Conservation (phyloP, 2,797 vertebrate species). For the Apogon talboti region DNA sequence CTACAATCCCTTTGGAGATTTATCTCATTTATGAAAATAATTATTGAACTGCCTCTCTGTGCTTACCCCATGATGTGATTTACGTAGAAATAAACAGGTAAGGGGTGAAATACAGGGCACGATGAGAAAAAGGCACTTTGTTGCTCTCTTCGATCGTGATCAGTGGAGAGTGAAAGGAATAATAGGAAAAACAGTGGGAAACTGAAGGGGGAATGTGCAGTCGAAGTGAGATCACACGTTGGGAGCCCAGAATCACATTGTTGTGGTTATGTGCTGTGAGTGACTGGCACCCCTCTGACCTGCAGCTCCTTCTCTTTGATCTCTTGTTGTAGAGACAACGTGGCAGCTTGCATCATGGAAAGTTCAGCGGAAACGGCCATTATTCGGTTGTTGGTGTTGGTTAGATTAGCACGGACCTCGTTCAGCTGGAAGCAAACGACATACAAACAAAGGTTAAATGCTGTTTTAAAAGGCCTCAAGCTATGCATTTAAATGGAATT, state of each 20-base stretch:
- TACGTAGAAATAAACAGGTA: conserved; percentile 24
- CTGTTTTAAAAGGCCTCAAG: neutral
- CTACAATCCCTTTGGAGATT: conserved; percentile 6
- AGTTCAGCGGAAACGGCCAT: conserved; percentile 91
- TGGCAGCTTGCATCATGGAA: conserved; percentile 87
- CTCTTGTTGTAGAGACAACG: conserved; percentile 88
- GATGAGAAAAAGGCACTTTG: conserved; percentile 3
- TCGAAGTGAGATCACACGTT: neutral
- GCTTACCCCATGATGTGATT: conserved; percentile 20
- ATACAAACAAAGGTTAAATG: conserved; percentile 12
- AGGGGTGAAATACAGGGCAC: conserved; percentile 6
- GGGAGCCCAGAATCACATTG: conserved; percentile 3
- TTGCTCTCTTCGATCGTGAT: conserved; percentile 7
- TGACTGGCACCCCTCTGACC: conserved; percentile 52
- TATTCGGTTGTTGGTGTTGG: conserved; percentile 79
- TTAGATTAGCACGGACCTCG: conserved; percentile 81
- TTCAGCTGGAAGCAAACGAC: conserved; percentile 80
- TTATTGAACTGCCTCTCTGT: neutral
- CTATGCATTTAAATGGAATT: neutral
- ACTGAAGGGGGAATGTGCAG: conserved; percentile 1
- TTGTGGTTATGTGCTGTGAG: conserved; percentile 2
- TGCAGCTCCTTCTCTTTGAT: conserved; percentile 84
- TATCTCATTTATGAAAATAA: conserved; percentile 2
- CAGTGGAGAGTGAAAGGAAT: conserved; percentile 31
- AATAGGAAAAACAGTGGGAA: conserved; percentile 28